phyloP scores from a whole-genome alignment of 2,888 invertebrate species.

The Tortrix viridana region DNA sequence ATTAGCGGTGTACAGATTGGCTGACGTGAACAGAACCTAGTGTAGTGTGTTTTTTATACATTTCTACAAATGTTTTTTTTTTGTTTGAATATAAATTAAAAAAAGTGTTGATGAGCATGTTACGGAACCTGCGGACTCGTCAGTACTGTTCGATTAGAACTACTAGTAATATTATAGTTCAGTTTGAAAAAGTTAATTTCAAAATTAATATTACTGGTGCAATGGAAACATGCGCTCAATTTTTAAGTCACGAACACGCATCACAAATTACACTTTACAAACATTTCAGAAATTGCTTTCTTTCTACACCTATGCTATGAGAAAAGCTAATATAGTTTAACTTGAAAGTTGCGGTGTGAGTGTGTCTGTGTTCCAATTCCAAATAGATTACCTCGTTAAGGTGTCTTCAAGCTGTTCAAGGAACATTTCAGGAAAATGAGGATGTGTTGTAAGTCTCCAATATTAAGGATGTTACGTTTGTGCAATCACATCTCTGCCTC shows the following conservation, averaged over 20 bases:
- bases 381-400: not conserved
- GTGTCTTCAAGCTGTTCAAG: conserved; percentile 1
- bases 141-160: too few species aligned
- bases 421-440: not conserved
- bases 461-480: not conserved
- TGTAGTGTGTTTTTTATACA: too few species aligned
- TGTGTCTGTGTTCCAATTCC: not conserved
- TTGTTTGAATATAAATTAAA: too few species aligned
- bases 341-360: too few species aligned
- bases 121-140: too few species aligned
- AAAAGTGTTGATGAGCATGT: too few species aligned
- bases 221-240: conserved; percentile 12
- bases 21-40: too few species aligned
- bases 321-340: too few species aligned
- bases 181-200: too few species aligned
- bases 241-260: conserved; percentile 16
- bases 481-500: not conserved
- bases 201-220: not conserved
- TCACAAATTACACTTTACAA: conserved; percentile 6
- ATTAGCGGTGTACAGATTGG: too few species aligned
- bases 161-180: too few species aligned
- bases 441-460: not conserved
- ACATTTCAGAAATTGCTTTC: conserved; percentile 13
- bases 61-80: too few species aligned
- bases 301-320: not conserved